These are phyloP conservation scores for zebrafish (Danio rerio) DNA, from an alignment of 2,113 vertebrate genomes.

Conservation along the genomic window DNA sequence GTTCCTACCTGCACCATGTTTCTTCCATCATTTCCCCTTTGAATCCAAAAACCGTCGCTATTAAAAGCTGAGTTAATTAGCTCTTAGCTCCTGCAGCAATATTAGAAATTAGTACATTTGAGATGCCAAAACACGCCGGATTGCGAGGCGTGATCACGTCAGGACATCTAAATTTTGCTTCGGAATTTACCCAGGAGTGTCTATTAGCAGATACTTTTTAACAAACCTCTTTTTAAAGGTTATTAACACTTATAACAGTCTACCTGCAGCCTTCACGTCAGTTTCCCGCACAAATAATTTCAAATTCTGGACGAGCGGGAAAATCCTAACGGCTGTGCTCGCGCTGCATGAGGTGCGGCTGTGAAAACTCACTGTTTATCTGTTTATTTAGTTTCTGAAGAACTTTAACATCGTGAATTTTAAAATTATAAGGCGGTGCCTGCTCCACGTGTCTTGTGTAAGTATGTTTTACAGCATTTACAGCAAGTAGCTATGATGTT, in stretches of 20 bases:
- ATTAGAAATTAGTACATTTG: neutral
- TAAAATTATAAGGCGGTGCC: neutral
- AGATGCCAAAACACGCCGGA: neutral
- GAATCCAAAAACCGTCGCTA: too few species aligned
- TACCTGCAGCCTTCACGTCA: neutral
- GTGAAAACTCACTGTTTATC: neutral
- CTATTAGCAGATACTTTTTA: neutral
- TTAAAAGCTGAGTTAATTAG: too few species aligned
- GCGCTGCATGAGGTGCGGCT: neutral
- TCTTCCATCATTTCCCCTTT: too few species aligned
- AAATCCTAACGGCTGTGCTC: neutral
- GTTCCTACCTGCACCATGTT: too few species aligned
- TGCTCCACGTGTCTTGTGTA: neutral
- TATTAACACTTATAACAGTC: neutral
- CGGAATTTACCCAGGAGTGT: neutral
- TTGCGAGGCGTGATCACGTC: neutral
- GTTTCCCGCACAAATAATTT: neutral
- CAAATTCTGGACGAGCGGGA: neutral
- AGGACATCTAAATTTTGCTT: neutral
- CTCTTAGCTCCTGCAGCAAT: too few species aligned
- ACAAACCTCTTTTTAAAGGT: neutral
- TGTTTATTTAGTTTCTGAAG: too few species aligned
- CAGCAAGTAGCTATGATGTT: neutral
- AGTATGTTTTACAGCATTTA: neutral
- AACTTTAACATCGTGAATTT: neutral